Evolutionary conservation across 1,140 invertebrate species (phyloP).

Genomic region (Drosophila bifasciata): DNA sequence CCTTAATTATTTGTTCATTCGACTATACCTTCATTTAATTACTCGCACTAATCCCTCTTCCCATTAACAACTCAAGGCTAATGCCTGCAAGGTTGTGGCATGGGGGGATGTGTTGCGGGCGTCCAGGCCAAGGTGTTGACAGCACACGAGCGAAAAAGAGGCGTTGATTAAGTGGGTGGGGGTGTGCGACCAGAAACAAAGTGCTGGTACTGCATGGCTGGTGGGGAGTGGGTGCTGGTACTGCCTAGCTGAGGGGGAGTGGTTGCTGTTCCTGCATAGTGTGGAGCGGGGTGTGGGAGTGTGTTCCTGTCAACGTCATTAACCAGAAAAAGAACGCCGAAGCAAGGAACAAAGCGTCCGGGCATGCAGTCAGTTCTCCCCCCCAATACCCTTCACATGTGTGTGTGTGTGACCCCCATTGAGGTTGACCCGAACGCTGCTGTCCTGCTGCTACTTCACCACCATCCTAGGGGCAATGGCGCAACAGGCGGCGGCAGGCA

Average conservation of each 20-base stretch:
- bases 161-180: slow-evolving; percentile 50
- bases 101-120: background rate
- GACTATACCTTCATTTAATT: too few species aligned
- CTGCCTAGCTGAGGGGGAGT: background rate
- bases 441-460: background rate
- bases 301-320: slow-evolving; percentile 79
- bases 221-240: background rate
- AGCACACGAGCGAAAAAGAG: slow-evolving; percentile 22
- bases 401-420: slow-evolving; percentile 41
- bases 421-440: slow-evolving; percentile 27
- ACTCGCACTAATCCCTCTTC: too few species aligned
- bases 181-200: too few species aligned
- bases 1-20: too few species aligned
- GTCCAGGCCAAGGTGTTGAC: slow-evolving; percentile 45
- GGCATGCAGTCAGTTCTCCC: slow-evolving; percentile 17
- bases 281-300: background rate
- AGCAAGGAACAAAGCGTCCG: slow-evolving; percentile 49
- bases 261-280: background rate
- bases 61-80: background rate
- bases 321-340: slow-evolving; percentile 41
- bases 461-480: slow-evolving; percentile 59
- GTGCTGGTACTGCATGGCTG: background rate
- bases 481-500: slow-evolving; percentile 73
- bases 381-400: slow-evolving; percentile 17
- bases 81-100: too few species aligned